Evolutionary conservation across 2,113 vertebrate species (phyloP), one percentile per base, ranked within the genome.

Genomic region (Gasterosteus nipponicus): DNA sequence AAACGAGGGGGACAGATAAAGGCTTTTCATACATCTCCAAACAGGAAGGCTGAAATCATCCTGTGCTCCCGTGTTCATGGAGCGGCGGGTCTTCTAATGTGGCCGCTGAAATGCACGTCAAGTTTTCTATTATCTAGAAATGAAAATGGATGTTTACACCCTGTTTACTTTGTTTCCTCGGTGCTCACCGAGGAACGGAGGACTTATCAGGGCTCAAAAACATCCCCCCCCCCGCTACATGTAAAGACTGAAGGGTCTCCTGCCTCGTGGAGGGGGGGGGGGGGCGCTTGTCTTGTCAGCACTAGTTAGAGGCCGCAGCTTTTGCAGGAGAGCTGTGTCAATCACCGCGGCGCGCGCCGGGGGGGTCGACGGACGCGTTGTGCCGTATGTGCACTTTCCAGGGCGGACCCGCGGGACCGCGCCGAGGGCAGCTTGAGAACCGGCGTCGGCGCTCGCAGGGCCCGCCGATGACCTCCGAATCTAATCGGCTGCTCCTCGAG

Each of bases 221-320:
- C 73, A 76, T 73, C 33, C 44, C 72, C 73, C 60, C 49, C 75
- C 33, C 44, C 72, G 42, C 77, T 35, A 62, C 49, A 76, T 58
- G 65, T 66, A 26, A 56, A 77, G 87, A 82, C 67, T 70, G 62
- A 77, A 75, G 77, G 65, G 31, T 85, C 66, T 84, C 44, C 44
- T 6, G 63, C 63, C 73, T 78, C 57, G 11, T 59, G 39, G 57
- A 41, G 68, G 71, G 62, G 58, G 64, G 73, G 70, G 59, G 39
- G 57, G 44, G 62, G 81, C 82, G 78, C 80, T 85, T 90, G 89
- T 89, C 84, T 84, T 90, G 91, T 92, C 90, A 89, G 87, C 87
- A 86, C 80, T 47, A 61, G 82, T 86, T 72, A 77, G 78, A 87
- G 72, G 81, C 73, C 80, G 80, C 79, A 84, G 87, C 90, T 89